Percentiles rank a stretch among this genome's conserved stretches.
phyloP scores from a whole-genome alignment of 2,113 vertebrate genomes.

The Ciconia boyciana region DNA sequence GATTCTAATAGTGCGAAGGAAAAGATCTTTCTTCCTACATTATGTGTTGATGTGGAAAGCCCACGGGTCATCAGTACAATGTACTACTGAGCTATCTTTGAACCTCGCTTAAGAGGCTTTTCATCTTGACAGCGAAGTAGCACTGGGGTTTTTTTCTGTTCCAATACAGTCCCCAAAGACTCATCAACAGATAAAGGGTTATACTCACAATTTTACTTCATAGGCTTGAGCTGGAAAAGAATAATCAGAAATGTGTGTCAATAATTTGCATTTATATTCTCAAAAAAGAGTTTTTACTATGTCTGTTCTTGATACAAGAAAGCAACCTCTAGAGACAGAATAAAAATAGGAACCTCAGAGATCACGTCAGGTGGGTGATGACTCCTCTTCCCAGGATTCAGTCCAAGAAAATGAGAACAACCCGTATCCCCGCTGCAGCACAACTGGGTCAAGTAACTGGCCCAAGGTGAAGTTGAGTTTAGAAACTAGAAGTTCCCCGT shows the following conservation, averaged over 20 bases:
- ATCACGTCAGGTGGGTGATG: not conserved
- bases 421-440: not conserved
- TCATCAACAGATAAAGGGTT: not conserved
- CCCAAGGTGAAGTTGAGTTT: not conserved
- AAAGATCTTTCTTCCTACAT: not conserved
- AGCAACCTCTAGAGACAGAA: not conserved
- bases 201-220: conserved; percentile 47
- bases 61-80: not conserved
- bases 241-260: not conserved
- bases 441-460: not conserved
- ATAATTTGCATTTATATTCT: not conserved
- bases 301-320: not conserved
- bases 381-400: not conserved
- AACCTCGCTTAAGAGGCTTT: not conserved
- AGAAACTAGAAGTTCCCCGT: not conserved
- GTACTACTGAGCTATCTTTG: not conserved
- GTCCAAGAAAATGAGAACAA: not conserved
- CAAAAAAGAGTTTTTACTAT: not conserved
- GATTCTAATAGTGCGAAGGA: not conserved
- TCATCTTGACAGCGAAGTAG: not conserved
- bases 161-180: not conserved
- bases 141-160: not conserved
- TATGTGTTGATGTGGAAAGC: not conserved
- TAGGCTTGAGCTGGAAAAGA: conserved; percentile 43
- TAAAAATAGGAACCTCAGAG: not conserved